Evolutionary conservation across 2,797 vertebrate genomes (phyloP).

Genomic region (Alosa sapidissima): DNA sequence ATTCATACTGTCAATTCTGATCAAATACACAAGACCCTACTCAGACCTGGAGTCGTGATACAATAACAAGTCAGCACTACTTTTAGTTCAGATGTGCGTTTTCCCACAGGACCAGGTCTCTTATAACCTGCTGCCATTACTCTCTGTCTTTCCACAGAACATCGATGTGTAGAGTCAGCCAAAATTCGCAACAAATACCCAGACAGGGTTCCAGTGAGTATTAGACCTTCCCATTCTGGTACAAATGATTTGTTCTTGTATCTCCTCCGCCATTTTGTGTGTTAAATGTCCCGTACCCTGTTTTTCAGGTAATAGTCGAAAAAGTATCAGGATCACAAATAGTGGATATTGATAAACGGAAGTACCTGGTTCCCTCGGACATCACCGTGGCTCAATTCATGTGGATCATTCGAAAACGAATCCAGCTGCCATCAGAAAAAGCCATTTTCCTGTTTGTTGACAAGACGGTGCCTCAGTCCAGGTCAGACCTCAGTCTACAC

Average conservation of each 20-base stretch:
- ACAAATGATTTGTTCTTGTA: neutral
- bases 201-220: conserved; percentile 94
- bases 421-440: conserved; percentile 97
- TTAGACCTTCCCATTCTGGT: neutral
- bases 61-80: no score
- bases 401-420: conserved; percentile 99
- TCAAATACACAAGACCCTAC: no score
- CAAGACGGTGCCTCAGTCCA: conserved; percentile 98
- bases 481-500: conserved; percentile 72
- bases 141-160: conserved; percentile 77
- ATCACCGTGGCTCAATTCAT: conserved; percentile 99
- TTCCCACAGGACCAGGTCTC: no score
- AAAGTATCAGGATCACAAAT: conserved; percentile 98
- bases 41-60: no score
- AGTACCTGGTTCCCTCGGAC: conserved; percentile 97
- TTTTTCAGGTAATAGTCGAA: conserved; percentile 91
- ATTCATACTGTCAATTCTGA: no score
- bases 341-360: conserved; percentile 97
- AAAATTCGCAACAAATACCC: conserved; percentile 98
- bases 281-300: neutral
- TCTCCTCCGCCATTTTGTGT: neutral
- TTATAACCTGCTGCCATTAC: neutral
- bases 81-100: no score
- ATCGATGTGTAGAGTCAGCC: conserved; percentile 94
- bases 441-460: conserved; percentile 99